These are phyloP conservation scores for Stenodera caucasica DNA, from an alignment of 2,888 invertebrate species.

Conservation along the genomic window DNA sequence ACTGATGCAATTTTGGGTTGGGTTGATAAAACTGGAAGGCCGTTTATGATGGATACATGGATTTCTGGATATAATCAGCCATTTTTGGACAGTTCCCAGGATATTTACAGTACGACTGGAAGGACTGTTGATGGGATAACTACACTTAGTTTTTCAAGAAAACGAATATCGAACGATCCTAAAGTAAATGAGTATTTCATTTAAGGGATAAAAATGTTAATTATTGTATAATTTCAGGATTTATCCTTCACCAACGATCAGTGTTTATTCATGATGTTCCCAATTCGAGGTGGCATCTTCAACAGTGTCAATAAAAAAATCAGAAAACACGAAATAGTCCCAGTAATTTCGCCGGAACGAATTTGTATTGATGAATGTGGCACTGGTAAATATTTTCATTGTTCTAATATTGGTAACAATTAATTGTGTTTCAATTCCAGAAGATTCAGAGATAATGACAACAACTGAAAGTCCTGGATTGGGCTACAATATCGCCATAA, in stretches of 20 bases:
- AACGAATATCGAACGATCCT: constrained; percentile 72
- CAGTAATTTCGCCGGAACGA: constrained; percentile 71
- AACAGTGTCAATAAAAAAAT: constrained; percentile 84
- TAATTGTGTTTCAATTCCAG: constrained; percentile 45
- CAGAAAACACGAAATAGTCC: constrained; percentile 74
- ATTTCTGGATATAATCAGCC: constrained; percentile 78
- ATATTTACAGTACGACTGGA: constrained; percentile 70
- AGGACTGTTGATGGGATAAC: constrained; percentile 74
- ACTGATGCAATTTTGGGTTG: constrained; percentile 88
- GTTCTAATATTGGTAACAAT: neutral
- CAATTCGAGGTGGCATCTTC: constrained; percentile 79
- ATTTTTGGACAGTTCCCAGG: constrained; percentile 72
- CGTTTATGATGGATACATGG: constrained; percentile 89
- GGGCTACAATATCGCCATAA: constrained; percentile 72
- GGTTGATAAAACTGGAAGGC: constrained; percentile 78
- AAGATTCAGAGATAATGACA: constrained; percentile 62
- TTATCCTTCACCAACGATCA: constrained; percentile 78
- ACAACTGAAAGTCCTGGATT: constrained; percentile 67
- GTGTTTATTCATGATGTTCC: constrained; percentile 87
- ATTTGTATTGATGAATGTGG: constrained; percentile 85
- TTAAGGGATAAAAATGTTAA: neutral
- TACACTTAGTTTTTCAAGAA: constrained; percentile 76
- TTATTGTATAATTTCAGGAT: constrained; percentile 59
- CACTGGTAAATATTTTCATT: constrained; percentile 60
- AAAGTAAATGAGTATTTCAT: constrained; percentile 44